Conservation (phyloP, 2,888 invertebrate genomes). For the Trichacis sp. region DNA sequence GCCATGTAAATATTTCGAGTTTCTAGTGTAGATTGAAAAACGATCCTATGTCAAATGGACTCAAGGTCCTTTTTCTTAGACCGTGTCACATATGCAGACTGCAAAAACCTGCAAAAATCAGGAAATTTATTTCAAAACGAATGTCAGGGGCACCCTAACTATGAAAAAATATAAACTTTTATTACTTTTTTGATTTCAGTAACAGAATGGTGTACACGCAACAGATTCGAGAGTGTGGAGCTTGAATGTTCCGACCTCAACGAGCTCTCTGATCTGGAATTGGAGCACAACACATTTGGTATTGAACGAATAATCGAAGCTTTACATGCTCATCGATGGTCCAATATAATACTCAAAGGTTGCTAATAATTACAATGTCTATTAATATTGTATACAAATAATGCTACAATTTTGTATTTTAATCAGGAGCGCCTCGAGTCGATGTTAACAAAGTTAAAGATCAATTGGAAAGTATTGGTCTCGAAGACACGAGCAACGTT, state of each 20-base stretch:
- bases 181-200: constrained; percentile 61
- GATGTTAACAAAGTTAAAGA: constrained; percentile 57
- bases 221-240: constrained; percentile 79
- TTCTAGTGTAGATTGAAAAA: too few species aligned
- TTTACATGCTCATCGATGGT: constrained; percentile 80
- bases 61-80: too few species aligned
- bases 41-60: too few species aligned
- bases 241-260: constrained; percentile 64
- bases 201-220: constrained; percentile 76
- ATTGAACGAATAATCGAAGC: constrained; percentile 78
- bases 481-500: constrained; percentile 45
- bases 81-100: too few species aligned
- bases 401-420: too few species aligned
- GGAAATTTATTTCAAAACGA: too few species aligned
- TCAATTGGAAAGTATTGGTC: constrained; percentile 57
- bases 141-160: too few species aligned
- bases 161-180: too few species aligned
- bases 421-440: constrained; percentile 23
- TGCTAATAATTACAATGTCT: too few species aligned
- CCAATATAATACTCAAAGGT: constrained; percentile 77
- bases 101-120: too few species aligned
- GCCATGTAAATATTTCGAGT: too few species aligned
- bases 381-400: too few species aligned
- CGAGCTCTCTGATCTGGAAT: constrained; percentile 68
- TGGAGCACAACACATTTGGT: constrained; percentile 74